A percentile compares a stretch with the other conserved stretches of the same genome.
Evolutionary conservation across 1,140 invertebrate species (phyloP).

Genomic region (Pemphigus obesinymphae): DNA sequence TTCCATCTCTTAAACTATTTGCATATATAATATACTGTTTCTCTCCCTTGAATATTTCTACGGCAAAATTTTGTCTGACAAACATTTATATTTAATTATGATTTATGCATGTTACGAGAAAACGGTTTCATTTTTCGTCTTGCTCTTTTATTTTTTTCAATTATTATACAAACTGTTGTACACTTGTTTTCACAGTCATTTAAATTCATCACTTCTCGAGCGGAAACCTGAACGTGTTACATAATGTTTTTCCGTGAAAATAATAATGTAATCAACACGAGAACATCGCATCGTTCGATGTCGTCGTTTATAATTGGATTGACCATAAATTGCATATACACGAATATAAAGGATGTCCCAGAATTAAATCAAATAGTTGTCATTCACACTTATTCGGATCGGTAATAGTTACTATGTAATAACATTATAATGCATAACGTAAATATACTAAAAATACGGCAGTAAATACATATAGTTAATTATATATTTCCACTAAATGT

Average conservation of each 20-base stretch:
- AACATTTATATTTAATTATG: slow-evolving; percentile 34
- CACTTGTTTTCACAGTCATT: not conserved
- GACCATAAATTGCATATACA: not conserved
- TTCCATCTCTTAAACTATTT: slow-evolving; percentile 14
- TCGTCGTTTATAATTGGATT: not conserved
- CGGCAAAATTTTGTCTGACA: slow-evolving; percentile 9
- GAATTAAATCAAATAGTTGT: not conserved
- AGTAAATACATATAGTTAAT: too few species aligned
- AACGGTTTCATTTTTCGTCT: not conserved
- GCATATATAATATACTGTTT: slow-evolving; percentile 25
- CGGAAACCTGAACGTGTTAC: not conserved
- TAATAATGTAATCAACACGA: not conserved
- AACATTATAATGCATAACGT: too few species aligned
- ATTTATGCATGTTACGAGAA: slow-evolving; percentile 3
- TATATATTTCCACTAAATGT: too few species aligned
- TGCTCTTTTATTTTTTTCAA: not conserved
- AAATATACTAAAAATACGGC: too few species aligned
- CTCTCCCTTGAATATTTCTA: not conserved
- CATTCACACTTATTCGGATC: too few species aligned
- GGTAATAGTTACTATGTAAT: too few species aligned
- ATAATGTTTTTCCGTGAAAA: not conserved
- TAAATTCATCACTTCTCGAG: not conserved
- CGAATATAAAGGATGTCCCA: not conserved
- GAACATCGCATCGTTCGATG: not conserved
- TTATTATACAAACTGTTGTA: not conserved